A percentile compares a stretch with the other conserved stretches of the same genome.
Conservation (phyloP, 2,797 vertebrate genomes). For the Syncerus caffer region DNA sequence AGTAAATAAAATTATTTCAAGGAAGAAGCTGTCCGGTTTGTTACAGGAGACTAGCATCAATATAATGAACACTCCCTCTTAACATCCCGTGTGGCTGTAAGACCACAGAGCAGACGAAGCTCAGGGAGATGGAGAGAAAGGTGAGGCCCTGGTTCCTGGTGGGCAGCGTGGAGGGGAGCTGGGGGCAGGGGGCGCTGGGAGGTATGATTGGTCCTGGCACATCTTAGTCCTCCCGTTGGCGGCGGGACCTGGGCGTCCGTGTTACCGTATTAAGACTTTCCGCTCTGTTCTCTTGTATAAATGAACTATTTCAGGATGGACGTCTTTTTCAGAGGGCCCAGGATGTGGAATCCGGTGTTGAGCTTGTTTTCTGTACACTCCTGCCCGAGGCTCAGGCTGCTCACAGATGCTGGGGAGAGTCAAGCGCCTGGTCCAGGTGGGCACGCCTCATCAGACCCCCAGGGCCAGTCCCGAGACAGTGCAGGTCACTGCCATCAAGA, state of each 20-base stretch:
- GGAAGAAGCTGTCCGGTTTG: neutral
- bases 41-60: neutral
- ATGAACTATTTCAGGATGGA: neutral
- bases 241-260: fast-evolving
- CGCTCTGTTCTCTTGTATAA: neutral
- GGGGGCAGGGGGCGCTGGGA: fast-evolving
- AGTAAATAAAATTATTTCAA: neutral
- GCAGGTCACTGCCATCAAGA: neutral
- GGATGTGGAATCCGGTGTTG: fast-evolving
- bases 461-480: neutral
- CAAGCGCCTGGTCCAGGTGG: neutral
- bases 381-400: neutral
- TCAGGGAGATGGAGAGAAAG: fast-evolving
- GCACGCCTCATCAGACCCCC: neutral
- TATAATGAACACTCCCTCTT: fast-evolving
- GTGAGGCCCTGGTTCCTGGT: fast-evolving
- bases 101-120: neutral
- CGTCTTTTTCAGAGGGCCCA: fast-evolving
- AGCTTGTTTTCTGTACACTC: fast-evolving
- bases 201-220: fast-evolving
- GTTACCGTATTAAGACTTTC: neutral
- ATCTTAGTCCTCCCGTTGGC: neutral
- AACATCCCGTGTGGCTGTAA: fast-evolving
- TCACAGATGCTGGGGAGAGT: fast-evolving
- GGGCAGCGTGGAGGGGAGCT: fast-evolving